A percentile compares a stretch with the other conserved stretches of the same genome.
Evolutionary conservation across 2,113 vertebrate species (phyloP).

Genomic region (Polyodon spathula): DNA sequence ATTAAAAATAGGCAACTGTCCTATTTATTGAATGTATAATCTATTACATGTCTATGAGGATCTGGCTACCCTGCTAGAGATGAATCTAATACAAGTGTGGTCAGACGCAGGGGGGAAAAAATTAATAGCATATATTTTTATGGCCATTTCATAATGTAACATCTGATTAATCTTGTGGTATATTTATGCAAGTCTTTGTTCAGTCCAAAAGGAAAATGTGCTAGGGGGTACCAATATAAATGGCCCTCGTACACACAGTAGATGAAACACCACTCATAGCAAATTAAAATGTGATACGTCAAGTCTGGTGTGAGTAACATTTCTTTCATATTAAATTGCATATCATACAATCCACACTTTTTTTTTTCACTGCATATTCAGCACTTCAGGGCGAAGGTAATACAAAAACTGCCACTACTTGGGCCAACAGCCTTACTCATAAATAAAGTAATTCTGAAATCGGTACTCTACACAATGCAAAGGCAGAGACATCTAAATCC

Average conservation of each 20-base stretch:
- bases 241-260: conserved; percentile 10
- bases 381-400: conserved; percentile 29
- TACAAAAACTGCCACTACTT: neutral
- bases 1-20: too few species aligned
- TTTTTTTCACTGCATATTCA: conserved; percentile 40
- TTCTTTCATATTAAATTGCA: conserved; percentile 31
- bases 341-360: conserved; percentile 37
- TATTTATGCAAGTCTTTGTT: conserved; percentile 32
- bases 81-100: too few species aligned
- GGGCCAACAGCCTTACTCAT: neutral
- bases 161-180: neutral
- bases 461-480: conserved; percentile 1
- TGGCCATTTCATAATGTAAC: too few species aligned
- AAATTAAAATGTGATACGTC: neutral
- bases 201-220: conserved; percentile 18
- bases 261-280: conserved; percentile 29
- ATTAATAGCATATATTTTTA: too few species aligned
- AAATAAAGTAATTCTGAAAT: conserved; percentile 21
- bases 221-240: conserved; percentile 11
- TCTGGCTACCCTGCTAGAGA: too few species aligned
- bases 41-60: too few species aligned
- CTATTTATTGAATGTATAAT: too few species aligned
- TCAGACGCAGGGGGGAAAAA: too few species aligned
- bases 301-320: neutral
- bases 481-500: conserved; percentile 34